Base-by-base conservation (phyloP, 2,888 invertebrate species). In the Subacronicta megacephala region DNA sequence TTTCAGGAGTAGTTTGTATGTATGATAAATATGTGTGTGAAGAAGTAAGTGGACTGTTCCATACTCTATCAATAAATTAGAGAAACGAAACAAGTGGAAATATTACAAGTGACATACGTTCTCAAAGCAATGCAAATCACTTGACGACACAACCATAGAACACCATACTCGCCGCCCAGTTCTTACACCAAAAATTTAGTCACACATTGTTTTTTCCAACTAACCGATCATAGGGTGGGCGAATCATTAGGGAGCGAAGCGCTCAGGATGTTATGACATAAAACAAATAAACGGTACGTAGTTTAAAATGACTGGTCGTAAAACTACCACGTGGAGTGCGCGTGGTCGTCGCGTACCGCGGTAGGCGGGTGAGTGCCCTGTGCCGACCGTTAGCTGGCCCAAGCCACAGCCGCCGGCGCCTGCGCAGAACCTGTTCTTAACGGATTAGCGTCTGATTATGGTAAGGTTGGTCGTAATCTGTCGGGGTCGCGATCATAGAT, bases 351-450 rank as follows among this genome's bases (percentile, higher is more conserved):
- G 29, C 67, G 79, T 79, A 72, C 57, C 62, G 53, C 74, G 72
- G 81, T 78, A 75, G 80, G 62, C 75, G 81, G 88, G 87, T 88
- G 81, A 85, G 58, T 86, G 87, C 71, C 85, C 88, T 79, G 66
- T 3, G 61, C 72, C 80, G 74, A 82, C 87, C 83, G 85, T 85
- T 85, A 85, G 42, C 43, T 68, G 76, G 74, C 64, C 57, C 74
- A 79, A 82, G 77, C 57, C 55, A 80, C 59, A 55, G 72, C 63
- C 71, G 78, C 66, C 46, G 55, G 60, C 64, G 66, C 63, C 51
- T 58, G 20, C 35, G 35, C 69, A 13, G 44, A 75, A 72, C 72
- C 72, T 33, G 76, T 72, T 63, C 29, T 23, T n/a, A 10, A 31
- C 20, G 50, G 43, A 55, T 58, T 67, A 50, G 55, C 15, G 29